Evolutionary conservation across 2,113 vertebrate genomes (phyloP).

Genomic region (Aphyosemion australe): DNA sequence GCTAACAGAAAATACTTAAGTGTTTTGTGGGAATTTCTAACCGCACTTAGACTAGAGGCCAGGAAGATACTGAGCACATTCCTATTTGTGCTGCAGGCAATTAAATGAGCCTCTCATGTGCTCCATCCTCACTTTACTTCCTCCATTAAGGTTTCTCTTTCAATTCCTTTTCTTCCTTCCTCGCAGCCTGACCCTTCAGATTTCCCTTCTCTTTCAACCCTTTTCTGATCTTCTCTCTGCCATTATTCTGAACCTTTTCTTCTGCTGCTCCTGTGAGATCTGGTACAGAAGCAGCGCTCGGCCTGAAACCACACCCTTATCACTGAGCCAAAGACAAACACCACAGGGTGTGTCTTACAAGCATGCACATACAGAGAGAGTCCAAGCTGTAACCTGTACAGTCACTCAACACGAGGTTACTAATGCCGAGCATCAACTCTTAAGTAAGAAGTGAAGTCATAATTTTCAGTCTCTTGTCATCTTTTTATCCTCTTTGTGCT

Average conservation of each 20-base stretch:
- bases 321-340: conserved; percentile 64
- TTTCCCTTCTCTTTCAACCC: conserved; percentile 1
- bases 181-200: not conserved
- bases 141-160: conserved; percentile 23
- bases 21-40: conserved; percentile 8
- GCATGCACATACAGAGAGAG: conserved; percentile 32
- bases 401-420: conserved; percentile 11
- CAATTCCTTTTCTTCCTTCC: conserved; percentile 23
- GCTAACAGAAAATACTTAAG: conserved; percentile 39
- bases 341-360: conserved; percentile 62
- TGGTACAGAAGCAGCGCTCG: conserved; percentile 35
- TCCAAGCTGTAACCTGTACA: conserved; percentile 52
- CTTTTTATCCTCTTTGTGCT: conserved; percentile 18
- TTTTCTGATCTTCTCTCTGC: conserved; percentile 19
- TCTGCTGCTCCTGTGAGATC: conserved; percentile 43
- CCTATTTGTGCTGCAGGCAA: conserved; percentile 25
- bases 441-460: conserved; percentile 20
- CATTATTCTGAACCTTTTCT: conserved; percentile 7
- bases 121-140: conserved; percentile 2
- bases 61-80: conserved; percentile 23
- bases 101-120: conserved; percentile 5
- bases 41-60: not conserved
- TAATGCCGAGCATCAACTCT: conserved; percentile 9
- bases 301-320: conserved; percentile 62
- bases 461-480: not conserved